phyloP scores from a whole-genome alignment of 2,888 invertebrate genomes.

The Sinotaia quadrata region DNA sequence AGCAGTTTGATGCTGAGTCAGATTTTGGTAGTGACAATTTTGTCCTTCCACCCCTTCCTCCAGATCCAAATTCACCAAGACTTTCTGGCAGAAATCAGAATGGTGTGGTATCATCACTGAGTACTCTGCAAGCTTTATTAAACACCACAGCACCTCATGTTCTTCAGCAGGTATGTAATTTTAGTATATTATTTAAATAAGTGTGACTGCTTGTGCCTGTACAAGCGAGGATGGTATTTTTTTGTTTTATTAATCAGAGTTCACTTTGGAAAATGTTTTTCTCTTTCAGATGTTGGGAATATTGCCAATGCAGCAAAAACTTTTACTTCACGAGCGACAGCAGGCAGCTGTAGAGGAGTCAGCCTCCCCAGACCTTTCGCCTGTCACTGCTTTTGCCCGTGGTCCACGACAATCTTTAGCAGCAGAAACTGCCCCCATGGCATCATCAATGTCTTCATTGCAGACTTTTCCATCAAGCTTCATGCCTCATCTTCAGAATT shows the following conservation, averaged over 20 bases:
- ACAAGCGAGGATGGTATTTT: neutral
- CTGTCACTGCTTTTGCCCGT: neutral
- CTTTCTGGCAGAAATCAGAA: neutral
- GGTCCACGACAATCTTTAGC: neutral
- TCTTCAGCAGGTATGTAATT: conserved; percentile 30
- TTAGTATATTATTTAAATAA: too few species aligned
- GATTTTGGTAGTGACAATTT: conserved; percentile 36
- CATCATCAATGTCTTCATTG: neutral
- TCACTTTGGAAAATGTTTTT: neutral
- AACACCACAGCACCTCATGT: conserved; percentile 31
- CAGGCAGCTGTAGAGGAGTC: conserved; percentile 34
- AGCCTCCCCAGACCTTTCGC: conserved; percentile 35
- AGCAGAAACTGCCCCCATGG: neutral
- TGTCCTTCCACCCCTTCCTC: conserved; percentile 31
- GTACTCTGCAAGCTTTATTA: conserved; percentile 32
- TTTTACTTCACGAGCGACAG: conserved; percentile 16
- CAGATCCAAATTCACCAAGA: conserved; percentile 17
- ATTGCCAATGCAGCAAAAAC: conserved; percentile 24
- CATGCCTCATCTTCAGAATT: neutral
- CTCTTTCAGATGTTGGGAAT: conserved; percentile 28
- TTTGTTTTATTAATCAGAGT: neutral
- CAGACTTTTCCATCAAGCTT: neutral
- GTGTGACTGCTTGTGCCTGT: neutral
- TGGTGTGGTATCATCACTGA: conserved; percentile 12
- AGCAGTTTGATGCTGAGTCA: conserved; percentile 28